Evolutionary conservation across 2,113 vertebrate genomes (phyloP).

Genomic region (Cnemophilus loriae): DNA sequence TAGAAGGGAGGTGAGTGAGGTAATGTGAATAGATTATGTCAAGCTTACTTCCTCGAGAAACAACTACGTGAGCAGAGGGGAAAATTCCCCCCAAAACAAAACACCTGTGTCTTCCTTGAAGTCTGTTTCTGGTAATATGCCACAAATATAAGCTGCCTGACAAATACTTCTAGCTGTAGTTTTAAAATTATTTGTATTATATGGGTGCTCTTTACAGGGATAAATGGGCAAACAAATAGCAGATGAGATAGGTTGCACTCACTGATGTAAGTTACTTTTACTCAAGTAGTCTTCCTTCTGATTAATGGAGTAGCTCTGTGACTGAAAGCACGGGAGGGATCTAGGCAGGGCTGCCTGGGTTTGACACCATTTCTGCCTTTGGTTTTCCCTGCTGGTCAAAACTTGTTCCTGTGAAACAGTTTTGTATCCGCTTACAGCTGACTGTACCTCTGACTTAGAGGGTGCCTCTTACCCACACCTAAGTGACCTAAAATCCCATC

Average conservation of each 20-base stretch:
- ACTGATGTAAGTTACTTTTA: neutral
- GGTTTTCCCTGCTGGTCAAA: neutral
- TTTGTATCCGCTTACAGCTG: accelerated
- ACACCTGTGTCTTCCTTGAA: neutral
- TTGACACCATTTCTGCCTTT: neutral
- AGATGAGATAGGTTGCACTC: accelerated
- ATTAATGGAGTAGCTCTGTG: neutral
- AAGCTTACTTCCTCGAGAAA: neutral
- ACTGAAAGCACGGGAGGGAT: neutral
- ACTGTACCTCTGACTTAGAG: neutral
- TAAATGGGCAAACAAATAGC: neutral
- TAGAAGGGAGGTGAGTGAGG: neutral
- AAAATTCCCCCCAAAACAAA: accelerated
- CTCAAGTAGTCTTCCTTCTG: neutral
- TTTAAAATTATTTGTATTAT: neutral
- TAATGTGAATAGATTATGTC: accelerated
- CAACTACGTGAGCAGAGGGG: neutral
- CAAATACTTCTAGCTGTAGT: neutral
- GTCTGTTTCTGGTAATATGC: accelerated
- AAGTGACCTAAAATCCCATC: accelerated
- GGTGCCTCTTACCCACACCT: too few relatives aligned
- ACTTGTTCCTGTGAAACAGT: accelerated
- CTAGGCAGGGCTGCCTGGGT: neutral
- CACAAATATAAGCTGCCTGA: neutral
- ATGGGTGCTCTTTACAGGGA: neutral